Conservation (phyloP, 1,140 invertebrate genomes). For the Leptopilina clavipes region DNA sequence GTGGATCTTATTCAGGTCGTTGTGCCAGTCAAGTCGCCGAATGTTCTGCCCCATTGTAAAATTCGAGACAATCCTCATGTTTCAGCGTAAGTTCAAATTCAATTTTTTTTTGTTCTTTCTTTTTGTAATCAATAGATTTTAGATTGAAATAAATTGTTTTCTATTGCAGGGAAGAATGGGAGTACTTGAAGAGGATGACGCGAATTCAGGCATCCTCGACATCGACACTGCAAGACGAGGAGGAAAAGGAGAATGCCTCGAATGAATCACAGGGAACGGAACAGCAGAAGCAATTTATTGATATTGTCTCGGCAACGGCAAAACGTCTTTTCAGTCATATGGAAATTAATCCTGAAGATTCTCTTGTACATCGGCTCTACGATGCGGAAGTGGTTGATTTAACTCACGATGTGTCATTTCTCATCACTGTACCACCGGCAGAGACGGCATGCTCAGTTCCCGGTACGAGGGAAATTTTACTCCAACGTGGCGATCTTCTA, state of each 20-base stretch:
- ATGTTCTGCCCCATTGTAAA: conserved; percentile 93
- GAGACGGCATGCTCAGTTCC: conserved; percentile 94
- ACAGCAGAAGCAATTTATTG: conserved; percentile 86
- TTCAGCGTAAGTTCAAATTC: conserved; percentile 84
- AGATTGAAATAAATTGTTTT: conserved; percentile 31
- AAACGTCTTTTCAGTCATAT: conserved; percentile 86
- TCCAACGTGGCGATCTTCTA: conserved; percentile 87
- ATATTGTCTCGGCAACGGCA: conserved; percentile 82
- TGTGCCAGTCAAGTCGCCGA: conserved; percentile 91
- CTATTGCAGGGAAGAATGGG: conserved; percentile 89
- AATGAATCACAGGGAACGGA: conserved; percentile 78
- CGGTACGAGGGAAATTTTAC: conserved; percentile 87
- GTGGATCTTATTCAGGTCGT: conserved; percentile 96
- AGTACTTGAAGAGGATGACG: conserved; percentile 81
- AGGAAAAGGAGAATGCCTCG: conserved; percentile 74
- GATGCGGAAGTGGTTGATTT: conserved; percentile 94
- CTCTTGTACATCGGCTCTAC: conserved; percentile 86
- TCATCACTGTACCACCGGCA: conserved; percentile 91
- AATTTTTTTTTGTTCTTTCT: conserved; percentile 25
- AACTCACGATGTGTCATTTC: conserved; percentile 89
- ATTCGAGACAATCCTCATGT: conserved; percentile 96
- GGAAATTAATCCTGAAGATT: conserved; percentile 83
- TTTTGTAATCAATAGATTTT: background rate
- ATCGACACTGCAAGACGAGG: conserved; percentile 61
- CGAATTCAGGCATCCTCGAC: conserved; percentile 61